Evolutionary conservation across 2,888 invertebrate species (phyloP).

Genomic region (Oasisia sp.): DNA sequence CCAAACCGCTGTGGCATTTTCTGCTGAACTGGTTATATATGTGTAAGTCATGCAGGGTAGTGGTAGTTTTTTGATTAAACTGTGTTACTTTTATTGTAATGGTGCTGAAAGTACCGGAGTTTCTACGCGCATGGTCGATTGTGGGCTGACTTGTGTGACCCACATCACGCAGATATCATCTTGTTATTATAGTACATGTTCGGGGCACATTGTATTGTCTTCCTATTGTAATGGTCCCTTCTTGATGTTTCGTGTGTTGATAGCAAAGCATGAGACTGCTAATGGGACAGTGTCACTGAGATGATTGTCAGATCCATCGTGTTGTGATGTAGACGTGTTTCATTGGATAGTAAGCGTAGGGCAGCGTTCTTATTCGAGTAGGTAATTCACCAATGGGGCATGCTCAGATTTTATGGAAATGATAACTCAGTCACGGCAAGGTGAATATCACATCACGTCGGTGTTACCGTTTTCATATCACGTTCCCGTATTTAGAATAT

Average conservation of each 20-base stretch:
- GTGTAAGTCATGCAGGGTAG: constrained; percentile 12
- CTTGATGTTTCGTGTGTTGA: neutral
- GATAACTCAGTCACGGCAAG: neutral
- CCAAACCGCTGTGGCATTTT: neutral
- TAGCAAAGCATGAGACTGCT: neutral
- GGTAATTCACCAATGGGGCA: neutral
- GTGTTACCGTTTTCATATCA: neutral
- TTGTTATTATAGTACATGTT: neutral
- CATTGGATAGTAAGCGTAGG: neutral
- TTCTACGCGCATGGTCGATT: neutral
- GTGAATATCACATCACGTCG: neutral
- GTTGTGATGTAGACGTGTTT: neutral
- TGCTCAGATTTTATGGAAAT: constrained; percentile 13
- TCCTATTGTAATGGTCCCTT: neutral
- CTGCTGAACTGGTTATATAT: neutral
- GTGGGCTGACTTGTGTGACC: neutral
- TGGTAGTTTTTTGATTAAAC: constrained; percentile 8
- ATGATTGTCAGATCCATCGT: neutral
- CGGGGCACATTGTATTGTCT: neutral
- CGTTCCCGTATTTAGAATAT: neutral
- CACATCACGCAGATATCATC: neutral
- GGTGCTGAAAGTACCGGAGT: neutral
- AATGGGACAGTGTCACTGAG: neutral
- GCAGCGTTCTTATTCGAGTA: neutral
- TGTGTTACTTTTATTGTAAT: neutral